Percentiles rank a stretch among this genome's conserved stretches.
Evolutionary conservation across 2,797 vertebrate species (phyloP).

Genomic region (Limnodromus scolopaceus): DNA sequence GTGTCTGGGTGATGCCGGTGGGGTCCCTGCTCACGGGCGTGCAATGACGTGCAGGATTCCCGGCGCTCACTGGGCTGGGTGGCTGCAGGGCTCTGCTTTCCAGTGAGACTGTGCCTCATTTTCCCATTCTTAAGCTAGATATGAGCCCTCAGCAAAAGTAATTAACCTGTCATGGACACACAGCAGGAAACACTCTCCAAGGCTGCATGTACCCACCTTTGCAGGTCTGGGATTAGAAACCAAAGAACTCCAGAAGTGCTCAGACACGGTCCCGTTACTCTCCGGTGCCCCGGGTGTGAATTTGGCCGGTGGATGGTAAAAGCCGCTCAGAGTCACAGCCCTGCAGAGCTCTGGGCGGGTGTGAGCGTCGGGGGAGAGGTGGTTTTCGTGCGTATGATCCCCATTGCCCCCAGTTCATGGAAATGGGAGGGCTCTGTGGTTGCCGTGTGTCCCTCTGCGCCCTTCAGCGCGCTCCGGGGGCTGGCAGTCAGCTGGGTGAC

Average conservation of each 20-base stretch:
- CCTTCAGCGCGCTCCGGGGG: neutral
- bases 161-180: neutral
- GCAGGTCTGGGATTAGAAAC: neutral
- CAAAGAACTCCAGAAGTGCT: neutral
- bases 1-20: neutral
- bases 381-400: neutral
- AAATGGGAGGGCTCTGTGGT: neutral
- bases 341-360: neutral
- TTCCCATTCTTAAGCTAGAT: neutral
- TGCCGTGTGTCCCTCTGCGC: neutral
- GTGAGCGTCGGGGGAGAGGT: accelerated
- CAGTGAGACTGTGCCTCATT: neutral
- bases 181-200: neutral
- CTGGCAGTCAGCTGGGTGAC: neutral
- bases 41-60: neutral
- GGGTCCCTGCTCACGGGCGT: accelerated
- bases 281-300: neutral
- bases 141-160: neutral
- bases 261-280: neutral
- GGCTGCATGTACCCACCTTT: neutral
- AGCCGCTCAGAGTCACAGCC: neutral
- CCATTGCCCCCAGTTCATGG: neutral
- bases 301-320: neutral
- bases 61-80: neutral
- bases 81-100: neutral